Evolutionary conservation across 2,888 invertebrate genomes (phyloP), one percentile per base, ranked within the genome.

Genomic region (Agapostemon virescens): DNA sequence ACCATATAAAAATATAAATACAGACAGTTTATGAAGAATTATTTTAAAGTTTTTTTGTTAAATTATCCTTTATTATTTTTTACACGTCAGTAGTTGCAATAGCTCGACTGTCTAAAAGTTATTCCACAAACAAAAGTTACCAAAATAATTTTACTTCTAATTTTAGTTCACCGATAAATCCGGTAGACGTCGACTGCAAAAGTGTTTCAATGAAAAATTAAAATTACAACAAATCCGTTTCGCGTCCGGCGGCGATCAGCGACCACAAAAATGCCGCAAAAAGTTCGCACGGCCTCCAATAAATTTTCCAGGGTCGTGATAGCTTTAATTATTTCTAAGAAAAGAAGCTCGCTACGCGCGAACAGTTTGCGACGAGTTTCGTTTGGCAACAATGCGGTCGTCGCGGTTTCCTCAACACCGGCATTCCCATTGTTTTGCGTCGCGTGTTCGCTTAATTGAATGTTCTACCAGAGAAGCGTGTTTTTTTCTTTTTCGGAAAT

Each of bases 241-340:
- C n/a, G n/a, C n/a, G n/a, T n/a, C n/a, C n/a, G n/a, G n/a, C n/a
- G n/a, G 7, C 2, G 9, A 7, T n/a, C n/a, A 13, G 9, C 52
- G 15, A 15, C 15, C 26, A 23, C 15, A 11, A 11, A 63, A 63
- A 36, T n/a, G 11, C 36, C 61, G 2, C 11, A 3, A 61, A 61
- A 61, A 4, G 33, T 33, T 33, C 3, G 33, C 20, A 20, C 33
- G 11, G 33, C 33, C 33, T 33, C 0, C n/a, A 11, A 36, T 36
- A 63, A 63, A 63, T 36, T 36, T 11, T 20, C 36, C 36, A 5
- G 9, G 36, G 7, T 30, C 42, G 20, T 30, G 30, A 67, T 68
- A 33, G 58, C 26, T n/a, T 77, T 79, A 69, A 77, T 79, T 72
- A 70, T 72, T 45, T 45, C n/a, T 23, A 64, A 69, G 72, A 20